Evolutionary conservation across 2,797 vertebrate genomes (phyloP), one percentile per base, ranked within the genome.

Genomic region (Eulemur mongoz): DNA sequence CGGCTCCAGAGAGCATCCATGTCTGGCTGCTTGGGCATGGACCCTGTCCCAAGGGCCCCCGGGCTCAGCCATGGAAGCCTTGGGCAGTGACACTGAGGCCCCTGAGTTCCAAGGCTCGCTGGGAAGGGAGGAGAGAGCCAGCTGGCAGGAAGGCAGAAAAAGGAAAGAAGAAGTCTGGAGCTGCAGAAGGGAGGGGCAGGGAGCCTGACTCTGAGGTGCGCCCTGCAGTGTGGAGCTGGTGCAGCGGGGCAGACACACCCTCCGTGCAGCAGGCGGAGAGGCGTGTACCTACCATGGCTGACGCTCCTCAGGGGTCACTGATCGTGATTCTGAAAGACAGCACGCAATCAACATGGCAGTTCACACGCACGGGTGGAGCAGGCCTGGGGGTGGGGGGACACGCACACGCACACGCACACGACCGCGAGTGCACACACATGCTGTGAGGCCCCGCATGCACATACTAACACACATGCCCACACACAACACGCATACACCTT

Each of bases 301-400:
- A 98, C 99, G 98, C 97, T 99, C 99, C 99, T 99, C 99, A 99
- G 97, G 99, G 99, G 99, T 99, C 99, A 99, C 99, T 99, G 99
- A 99, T 99, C 99, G 99, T 99, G 99, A 99, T 99, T 99, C 99
- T 99, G 99, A 99, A 99, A 99, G 99, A 99, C 99, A 99, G 99
- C 98, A 99, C 94, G 99, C 99, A 99, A 99, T 99, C 98, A 99
- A 99, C 98, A 99, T 98, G 99, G 98, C 98, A 98, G 98, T 99
- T 99, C 98, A 99, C 98, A 98, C 98, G 94, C 97, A 97, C 98
- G 92, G 98, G 98, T 75, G 96, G 80, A 97, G 97, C 98, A 96
- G 95, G 97, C 96, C 97, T 73, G 82, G 97, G 98, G 97, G 94
- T 52, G 76, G 84, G 40, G 97, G 59, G 82, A 92, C 90, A 97